phyloP scores from a whole-genome alignment of 2,888 invertebrate species.

The Pollenia amentaria region DNA sequence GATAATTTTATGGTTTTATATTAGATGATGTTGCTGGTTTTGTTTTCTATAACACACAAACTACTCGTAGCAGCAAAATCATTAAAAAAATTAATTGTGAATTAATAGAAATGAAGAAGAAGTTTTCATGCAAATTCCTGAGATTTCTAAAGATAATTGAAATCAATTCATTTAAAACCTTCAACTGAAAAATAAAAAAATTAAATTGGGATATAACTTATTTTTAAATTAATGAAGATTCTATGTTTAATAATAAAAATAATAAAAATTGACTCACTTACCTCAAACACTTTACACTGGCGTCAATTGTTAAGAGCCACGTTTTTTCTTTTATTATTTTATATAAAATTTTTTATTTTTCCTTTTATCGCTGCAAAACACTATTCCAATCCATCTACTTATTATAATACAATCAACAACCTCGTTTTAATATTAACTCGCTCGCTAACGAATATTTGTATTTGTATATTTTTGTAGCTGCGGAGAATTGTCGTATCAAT shows the following conservation, averaged over 20 bases:
- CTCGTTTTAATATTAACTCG: slow-evolving; percentile 56
- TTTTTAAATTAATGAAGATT: not conserved
- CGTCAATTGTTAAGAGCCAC: slow-evolving; percentile 45
- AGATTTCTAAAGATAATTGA: too few relatives aligned
- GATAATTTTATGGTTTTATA: slow-evolving; percentile 32
- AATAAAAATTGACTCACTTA: slow-evolving; percentile 57
- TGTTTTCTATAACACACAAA: slow-evolving; percentile 19
- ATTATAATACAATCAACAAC: slow-evolving; percentile 58
- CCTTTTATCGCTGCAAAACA: slow-evolving; percentile 25
- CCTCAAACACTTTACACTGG: slow-evolving; percentile 55
- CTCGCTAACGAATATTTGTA: slow-evolving; percentile 14
- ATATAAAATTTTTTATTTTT: slow-evolving; percentile 1
- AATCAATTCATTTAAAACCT: too few relatives aligned
- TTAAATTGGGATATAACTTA: not conserved
- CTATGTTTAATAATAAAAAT: not conserved
- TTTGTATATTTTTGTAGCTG: not conserved
- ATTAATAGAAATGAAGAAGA: too few relatives aligned
- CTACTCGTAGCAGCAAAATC: too few relatives aligned
- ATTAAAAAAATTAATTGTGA: too few relatives aligned
- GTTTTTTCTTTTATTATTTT: slow-evolving; percentile 20
- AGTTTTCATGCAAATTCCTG: too few relatives aligned
- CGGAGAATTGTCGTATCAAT: slow-evolving; percentile 18
- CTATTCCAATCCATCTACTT: slow-evolving; percentile 29
- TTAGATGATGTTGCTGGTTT: slow-evolving; percentile 3
- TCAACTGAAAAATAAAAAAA: too few relatives aligned